Evolutionary conservation across 2,888 invertebrate genomes (phyloP).

Genomic region (Synanthedon myopaeformis): DNA sequence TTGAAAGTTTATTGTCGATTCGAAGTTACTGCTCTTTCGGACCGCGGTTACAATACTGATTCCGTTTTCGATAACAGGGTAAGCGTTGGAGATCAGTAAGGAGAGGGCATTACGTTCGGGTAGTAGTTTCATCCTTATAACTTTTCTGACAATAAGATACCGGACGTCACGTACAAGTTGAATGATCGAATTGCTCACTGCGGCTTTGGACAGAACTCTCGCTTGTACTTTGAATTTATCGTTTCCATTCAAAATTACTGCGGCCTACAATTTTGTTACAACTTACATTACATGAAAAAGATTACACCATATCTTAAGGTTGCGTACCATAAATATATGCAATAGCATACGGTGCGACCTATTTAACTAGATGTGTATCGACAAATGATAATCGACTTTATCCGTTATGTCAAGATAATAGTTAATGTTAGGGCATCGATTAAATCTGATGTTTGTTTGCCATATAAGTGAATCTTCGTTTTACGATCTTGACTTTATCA

Average conservation of each 20-base stretch:
- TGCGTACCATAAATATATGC: too few species aligned
- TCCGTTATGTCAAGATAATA: slow-evolving; percentile 12
- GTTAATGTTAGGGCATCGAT: slow-evolving; percentile 14
- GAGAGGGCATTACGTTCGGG: slow-evolving; percentile 26
- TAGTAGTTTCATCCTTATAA: slow-evolving; percentile 31
- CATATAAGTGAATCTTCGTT: slow-evolving; percentile 39
- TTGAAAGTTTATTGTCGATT: slow-evolving; percentile 19
- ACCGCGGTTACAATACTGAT: slow-evolving; percentile 37
- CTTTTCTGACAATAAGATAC: slow-evolving; percentile 24
- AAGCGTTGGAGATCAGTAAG: slow-evolving; percentile 31
- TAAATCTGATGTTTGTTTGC: slow-evolving; percentile 44
- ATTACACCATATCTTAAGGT: too few species aligned
- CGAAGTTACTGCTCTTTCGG: slow-evolving; percentile 30
- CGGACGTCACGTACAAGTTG: slow-evolving; percentile 62
- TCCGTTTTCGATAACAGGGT: slow-evolving; percentile 30
- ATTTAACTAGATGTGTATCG: too few species aligned
- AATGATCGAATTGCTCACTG: slow-evolving; percentile 44
- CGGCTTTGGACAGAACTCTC: slow-evolving; percentile 21
- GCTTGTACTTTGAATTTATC: background rate
- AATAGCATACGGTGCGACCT: too few species aligned
- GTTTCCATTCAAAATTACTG: background rate
- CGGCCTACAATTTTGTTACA: background rate
- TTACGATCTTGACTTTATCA: slow-evolving; percentile 51
- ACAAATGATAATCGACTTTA: background rate
- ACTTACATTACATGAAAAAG: background rate